Base-by-base conservation (phyloP, 2,113 vertebrate genomes). In the Andinoacara biseriatus region DNA sequence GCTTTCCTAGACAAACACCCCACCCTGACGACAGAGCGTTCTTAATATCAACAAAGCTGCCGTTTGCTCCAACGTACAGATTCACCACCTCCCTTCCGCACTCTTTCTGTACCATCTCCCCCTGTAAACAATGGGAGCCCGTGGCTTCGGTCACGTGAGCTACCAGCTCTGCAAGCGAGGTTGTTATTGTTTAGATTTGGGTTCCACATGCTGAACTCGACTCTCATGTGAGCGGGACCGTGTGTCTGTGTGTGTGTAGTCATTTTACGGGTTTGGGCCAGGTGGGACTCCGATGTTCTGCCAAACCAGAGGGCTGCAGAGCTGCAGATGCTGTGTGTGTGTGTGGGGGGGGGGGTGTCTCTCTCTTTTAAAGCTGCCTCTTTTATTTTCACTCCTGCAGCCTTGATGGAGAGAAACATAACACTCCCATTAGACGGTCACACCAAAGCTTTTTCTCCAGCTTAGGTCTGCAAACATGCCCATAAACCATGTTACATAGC, bases 131-230 rank as follows among this genome's bases (percentile, higher is more conserved):
- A 89, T 82, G 43, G 43, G 72, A 84, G 80, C 78, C 81, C 7
- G 83, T 74, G 74, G 84, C 87, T 87, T 83, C 7, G 20, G 87
- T 91, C 87, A 90, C 38, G 29, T 90, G 92, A 78, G n/a, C 84
- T 2, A 10, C 74, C 29, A 86, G 89, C 83, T 86, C 82, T 87
- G 89, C 86, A 82, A 86, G 62, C 9, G 62, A 83, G 80, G 54
- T 88, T 94, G 90, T 92, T 94, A 81, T 94, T 94, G 92, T 94
- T 94, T 93, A 91, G 86, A 90, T 87, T 90, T 75, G 22, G 56
- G 76, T 60, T 87, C 76, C 88, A 88, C 88, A 85, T 60, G 83
- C 77, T 69, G 59, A 67, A 84, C 84, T 81, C 15, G 31, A 82
- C 85, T 91, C 80, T 60, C 46, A 31, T 87, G 78, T 57, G 83